Evolutionary conservation across 2,113 vertebrate genomes (phyloP).

Genomic region (Salvator merianae): DNA sequence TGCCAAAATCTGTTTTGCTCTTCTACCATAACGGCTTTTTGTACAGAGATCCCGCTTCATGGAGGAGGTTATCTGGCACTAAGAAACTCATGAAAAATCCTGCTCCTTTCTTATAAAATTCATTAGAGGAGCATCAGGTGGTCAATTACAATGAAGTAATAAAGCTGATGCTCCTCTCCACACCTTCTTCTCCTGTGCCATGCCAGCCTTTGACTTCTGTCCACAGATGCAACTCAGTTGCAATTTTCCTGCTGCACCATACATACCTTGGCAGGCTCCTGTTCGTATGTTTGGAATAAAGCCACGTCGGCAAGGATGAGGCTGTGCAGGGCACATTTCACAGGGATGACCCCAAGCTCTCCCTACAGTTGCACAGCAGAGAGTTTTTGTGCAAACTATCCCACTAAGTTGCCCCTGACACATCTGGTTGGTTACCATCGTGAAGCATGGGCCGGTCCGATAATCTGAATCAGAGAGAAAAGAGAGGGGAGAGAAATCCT

Average conservation of each 20-base stretch:
- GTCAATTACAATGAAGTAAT: slow-evolving; percentile 71
- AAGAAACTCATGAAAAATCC: slow-evolving; percentile 63
- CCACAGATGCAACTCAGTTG: slow-evolving; percentile 81
- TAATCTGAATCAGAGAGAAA: slow-evolving; percentile 83
- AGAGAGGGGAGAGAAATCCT: slow-evolving; percentile 21
- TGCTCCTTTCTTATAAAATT: slow-evolving; percentile 67
- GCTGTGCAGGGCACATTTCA: slow-evolving; percentile 97
- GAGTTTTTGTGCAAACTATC: slow-evolving; percentile 96
- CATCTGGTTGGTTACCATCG: slow-evolving; percentile 97
- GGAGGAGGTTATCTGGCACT: slow-evolving; percentile 54
- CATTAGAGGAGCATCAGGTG: slow-evolving; percentile 71
- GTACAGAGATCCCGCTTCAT: slow-evolving; percentile 38
- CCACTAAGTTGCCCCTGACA: slow-evolving; percentile 97
- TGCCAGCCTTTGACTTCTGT: slow-evolving; percentile 75
- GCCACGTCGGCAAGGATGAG: slow-evolving; percentile 93
- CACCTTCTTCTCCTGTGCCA: slow-evolving; percentile 63
- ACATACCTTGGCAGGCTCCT: slow-evolving; percentile 98
- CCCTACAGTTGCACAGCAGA: slow-evolving; percentile 97
- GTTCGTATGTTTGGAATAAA: slow-evolving; percentile 97
- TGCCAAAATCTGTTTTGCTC: slow-evolving; percentile 11
- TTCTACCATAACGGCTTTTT: neutral
- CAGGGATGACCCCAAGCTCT: slow-evolving; percentile 98
- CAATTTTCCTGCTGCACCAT: slow-evolving; percentile 70
- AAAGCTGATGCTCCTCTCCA: slow-evolving; percentile 77
- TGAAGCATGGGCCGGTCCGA: slow-evolving; percentile 95